phyloP scores from a whole-genome alignment of 2,797 vertebrate species.

The Lepidocolaptes lacrymiger region DNA sequence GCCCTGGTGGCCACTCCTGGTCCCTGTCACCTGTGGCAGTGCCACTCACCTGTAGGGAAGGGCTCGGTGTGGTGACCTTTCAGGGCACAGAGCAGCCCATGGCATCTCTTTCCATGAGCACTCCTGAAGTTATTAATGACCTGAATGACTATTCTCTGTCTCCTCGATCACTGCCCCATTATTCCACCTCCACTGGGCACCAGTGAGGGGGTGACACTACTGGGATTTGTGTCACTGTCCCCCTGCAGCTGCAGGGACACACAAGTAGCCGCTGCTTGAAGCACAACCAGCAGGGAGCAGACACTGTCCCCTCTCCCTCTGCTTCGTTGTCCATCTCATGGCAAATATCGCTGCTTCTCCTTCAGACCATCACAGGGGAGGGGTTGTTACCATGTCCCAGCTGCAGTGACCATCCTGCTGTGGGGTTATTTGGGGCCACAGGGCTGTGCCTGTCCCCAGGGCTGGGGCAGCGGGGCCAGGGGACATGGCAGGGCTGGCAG shows the following conservation, averaged over 20 bases:
- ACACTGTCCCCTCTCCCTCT: fast-evolving
- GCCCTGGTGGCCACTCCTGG: fast-evolving
- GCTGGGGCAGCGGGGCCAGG: not conserved
- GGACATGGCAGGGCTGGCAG: not conserved
- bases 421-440: fast-evolving
- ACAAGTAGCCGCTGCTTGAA: not conserved
- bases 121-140: not conserved
- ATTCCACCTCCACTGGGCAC: not conserved
- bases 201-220: not conserved
- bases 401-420: fast-evolving
- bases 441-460: not conserved
- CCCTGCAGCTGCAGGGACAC: fast-evolving
- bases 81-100: not conserved
- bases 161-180: fast-evolving
- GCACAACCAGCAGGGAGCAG: not conserved
- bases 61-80: not conserved
- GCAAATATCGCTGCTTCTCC: not conserved
- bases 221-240: not conserved
- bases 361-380: not conserved
- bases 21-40: not conserved
- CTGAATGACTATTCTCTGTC: not conserved
- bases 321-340: not conserved
- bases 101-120: not conserved
- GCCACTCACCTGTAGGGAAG: fast-evolving
- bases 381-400: not conserved